A percentile compares a stretch with the other conserved stretches of the same genome.
These are phyloP conservation scores for Asobara japonica DNA, from an alignment of 1,140 invertebrate genomes.

Conservation along the genomic window DNA sequence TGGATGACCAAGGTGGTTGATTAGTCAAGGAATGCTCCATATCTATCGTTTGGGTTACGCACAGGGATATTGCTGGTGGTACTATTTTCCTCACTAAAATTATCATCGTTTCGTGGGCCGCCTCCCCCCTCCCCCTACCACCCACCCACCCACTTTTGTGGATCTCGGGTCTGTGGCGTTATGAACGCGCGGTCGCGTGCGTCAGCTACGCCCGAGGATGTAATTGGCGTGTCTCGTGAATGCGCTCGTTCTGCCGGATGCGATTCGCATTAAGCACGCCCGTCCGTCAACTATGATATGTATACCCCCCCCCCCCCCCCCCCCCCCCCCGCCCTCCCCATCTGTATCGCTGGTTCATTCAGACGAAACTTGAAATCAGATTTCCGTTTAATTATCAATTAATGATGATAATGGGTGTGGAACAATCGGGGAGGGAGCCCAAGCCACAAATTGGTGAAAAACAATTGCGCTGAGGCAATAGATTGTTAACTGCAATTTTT, in stretches of 20 bases:
- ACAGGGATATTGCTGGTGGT: no score
- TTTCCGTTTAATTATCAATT: background rate
- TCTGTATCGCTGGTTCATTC: slow-evolving; percentile 10
- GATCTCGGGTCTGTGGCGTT: background rate
- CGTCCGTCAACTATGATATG: slow-evolving; percentile 45
- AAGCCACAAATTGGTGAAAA: no score
- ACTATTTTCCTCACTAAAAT: background rate
- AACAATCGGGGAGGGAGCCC: no score
- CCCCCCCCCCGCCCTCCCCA: slow-evolving; percentile 37
- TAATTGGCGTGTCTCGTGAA: slow-evolving; percentile 59
- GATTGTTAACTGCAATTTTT: no score
- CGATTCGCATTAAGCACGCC: slow-evolving; percentile 58
- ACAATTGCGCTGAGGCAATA: no score
- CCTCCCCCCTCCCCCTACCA: no score
- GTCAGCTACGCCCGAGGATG: slow-evolving; percentile 49
- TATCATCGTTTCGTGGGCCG: background rate
- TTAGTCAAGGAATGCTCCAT: no score
- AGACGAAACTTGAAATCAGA: background rate
- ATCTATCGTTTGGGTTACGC: no score
- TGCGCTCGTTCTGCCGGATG: slow-evolving; percentile 54
- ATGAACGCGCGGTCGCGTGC: slow-evolving; percentile 40
- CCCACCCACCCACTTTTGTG: background rate
- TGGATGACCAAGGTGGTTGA: no score
- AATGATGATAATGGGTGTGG: background rate
- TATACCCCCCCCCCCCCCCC: slow-evolving; percentile 23